A percentile compares a stretch with the other conserved stretches of the same genome.
Evolutionary conservation across 2,113 vertebrate species (phyloP).

Genomic region (Xiphophorus maculatus): DNA sequence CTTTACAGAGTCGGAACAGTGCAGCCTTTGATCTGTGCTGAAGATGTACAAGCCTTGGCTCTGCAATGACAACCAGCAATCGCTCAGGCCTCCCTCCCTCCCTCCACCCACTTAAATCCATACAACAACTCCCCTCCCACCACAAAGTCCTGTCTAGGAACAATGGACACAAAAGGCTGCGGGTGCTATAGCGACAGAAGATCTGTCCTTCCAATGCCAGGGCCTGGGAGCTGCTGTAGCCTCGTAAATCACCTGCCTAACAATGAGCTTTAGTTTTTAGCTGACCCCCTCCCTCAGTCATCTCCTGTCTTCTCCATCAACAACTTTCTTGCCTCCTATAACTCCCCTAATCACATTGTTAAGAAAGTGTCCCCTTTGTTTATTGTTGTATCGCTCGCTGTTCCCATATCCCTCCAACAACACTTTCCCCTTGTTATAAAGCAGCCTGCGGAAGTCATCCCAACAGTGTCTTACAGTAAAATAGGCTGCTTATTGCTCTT

Average conservation of each 20-base stretch:
- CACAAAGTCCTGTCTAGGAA: constrained; percentile 51
- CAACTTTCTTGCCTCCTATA: constrained; percentile 53
- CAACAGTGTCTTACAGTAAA: constrained; percentile 15
- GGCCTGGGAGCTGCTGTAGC: constrained; percentile 56
- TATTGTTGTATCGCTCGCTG: constrained; percentile 49
- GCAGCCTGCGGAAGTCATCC: constrained; percentile 26
- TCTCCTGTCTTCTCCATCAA: constrained; percentile 44
- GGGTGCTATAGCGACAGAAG: constrained; percentile 70
- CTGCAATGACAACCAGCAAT: constrained; percentile 58
- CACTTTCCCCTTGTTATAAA: constrained; percentile 20
- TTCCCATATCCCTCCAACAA: constrained; percentile 30
- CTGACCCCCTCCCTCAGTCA: constrained; percentile 40
- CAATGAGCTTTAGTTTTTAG: constrained; percentile 75
- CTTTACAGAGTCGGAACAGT: constrained; percentile 65
- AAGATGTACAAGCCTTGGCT: constrained; percentile 61
- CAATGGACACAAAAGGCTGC: constrained; percentile 73
- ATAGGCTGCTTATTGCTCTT: constrained; percentile 13
- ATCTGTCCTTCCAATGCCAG: constrained; percentile 64
- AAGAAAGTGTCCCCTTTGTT: constrained; percentile 68
- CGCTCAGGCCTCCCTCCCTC: constrained; percentile 41
- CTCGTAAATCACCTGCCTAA: constrained; percentile 81
- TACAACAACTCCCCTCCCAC: constrained; percentile 32
- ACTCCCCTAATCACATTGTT: constrained; percentile 69
- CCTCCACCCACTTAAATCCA: constrained; percentile 55
- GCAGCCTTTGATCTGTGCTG: constrained; percentile 70